Base-by-base conservation (phyloP, 1,140 invertebrate species). In the Zophobas morio region DNA sequence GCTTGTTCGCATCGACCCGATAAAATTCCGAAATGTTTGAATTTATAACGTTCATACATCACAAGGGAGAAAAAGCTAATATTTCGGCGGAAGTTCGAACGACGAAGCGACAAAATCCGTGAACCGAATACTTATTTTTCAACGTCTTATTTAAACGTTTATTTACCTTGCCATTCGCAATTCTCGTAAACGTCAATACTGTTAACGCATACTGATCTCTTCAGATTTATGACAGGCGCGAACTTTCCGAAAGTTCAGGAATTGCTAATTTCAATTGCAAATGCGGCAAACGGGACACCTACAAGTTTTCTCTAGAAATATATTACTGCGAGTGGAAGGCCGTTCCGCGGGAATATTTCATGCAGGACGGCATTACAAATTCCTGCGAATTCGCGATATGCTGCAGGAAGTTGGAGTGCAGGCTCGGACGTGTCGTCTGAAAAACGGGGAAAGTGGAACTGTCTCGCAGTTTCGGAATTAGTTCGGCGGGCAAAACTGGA, bases 101-200 rank as follows among this genome's bases (percentile, higher is more conserved):
- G 57, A 70, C 75, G 75, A 66, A 70, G 75, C 60, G 75, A 76
- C 75, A 70, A 70, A 76, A 76, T 76, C 60, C 75, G 75, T 76
- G 75, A 66, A 76, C 60, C 63, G 75, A 76, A 76, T 76, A 76
- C 75, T 76, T 76, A 76, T 76, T 53, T 70, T 70, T 76, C 60
- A 70, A 76, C 60, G 75, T 76, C 75, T 76, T 76, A 76, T 76
- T 76, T 76, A 76, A 76, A 70, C 60, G 60, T 76, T 76, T 76
- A 76, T 76, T 76, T 76, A 76, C 75, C 75, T 76, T 76, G 57
- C 75, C 42, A 76, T n/a, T 70, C 60, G 74, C 54, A 75, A 63
- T 75, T 75, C 42, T 63, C 40, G 74, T 66, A 63, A 75, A 75
- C 47, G 56, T 66, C 56, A 63, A 75, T 63, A 75, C 74, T 33